Base-by-base conservation (phyloP, 2,888 invertebrate genomes). In the Hypomecis punctinalis region DNA sequence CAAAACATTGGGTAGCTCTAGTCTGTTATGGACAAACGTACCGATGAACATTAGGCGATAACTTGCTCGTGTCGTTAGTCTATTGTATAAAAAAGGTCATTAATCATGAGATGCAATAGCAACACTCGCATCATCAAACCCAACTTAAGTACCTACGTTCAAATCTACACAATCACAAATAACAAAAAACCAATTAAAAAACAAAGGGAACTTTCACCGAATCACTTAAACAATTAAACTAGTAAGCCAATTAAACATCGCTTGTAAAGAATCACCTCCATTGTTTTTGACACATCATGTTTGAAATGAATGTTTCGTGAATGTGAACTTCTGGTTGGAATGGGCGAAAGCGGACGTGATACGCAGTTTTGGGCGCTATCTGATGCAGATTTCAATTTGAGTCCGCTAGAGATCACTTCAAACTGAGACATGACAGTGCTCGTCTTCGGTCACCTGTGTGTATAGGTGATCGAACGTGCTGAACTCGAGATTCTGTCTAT, bases 201-300 rank as follows among this genome's bases (percentile, higher is more conserved):
- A 65, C 56, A 56, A 56, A 56, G 56, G 39, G 56, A 37, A 23
- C 60, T 60, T 63, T 67, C 60, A 49, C 48, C n/a, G 43, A 43
- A 53, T 56, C 49, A 46, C 39, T 65, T 47, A 45, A 42, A 48
- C 61, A 61, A 66, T 66, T 61, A 65, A 56, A 11, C 9, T 57
- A 59, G 45, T 63, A 54, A 61, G 46, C 42, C 46, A 49, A 55
- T 66, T 61, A 61, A 45, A 54, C 40, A 58, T 48, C 47, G 51
- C 33, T 62, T 42, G 33, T 43, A 42, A 43, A 36, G 51, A 37
- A 51, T 61, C 35, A 8, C 52, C 7, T 40, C 61, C 48, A 66
- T 66, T 66, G 66, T 61, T 49, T 51, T 5, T 40, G 36, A 11
- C 9, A 37, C 36, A 37, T 35, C 54, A 45, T 9, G 33, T 39